Evolutionary conservation across 64 coral and sea anemone genomes (phyloP).

Genomic region (Actinia equina): DNA sequence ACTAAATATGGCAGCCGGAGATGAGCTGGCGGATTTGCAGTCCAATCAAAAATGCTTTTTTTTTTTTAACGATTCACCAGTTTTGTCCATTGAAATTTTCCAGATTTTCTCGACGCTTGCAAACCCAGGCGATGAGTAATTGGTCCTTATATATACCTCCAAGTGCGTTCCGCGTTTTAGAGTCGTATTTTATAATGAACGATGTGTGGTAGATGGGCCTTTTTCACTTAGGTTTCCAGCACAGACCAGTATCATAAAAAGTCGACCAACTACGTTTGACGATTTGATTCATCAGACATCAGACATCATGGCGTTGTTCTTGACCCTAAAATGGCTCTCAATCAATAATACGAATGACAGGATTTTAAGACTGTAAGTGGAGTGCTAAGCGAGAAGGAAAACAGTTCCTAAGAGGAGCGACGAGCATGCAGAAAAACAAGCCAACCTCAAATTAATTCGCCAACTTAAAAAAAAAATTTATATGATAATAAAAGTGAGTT

Average conservation of each 20-base stretch:
- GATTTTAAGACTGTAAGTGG: too few species aligned
- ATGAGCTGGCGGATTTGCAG: neutral
- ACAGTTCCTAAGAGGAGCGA: neutral
- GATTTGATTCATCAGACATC: neutral
- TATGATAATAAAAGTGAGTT: neutral
- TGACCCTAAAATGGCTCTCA: neutral
- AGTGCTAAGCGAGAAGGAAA: too few species aligned
- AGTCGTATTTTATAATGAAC: too few species aligned
- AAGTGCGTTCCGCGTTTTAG: too few species aligned
- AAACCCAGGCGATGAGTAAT: neutral
- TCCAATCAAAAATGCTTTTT: neutral
- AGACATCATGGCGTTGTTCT: neutral
- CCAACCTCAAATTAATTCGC: neutral
- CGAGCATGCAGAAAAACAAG: neutral
- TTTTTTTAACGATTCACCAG: neutral
- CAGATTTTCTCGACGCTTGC: neutral
- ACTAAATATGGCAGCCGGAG: neutral
- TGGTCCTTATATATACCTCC: neutral
- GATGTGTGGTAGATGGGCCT: too few species aligned
- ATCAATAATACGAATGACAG: neutral
- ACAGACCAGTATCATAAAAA: too few species aligned
- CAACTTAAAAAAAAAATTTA: neutral
- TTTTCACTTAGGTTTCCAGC: too few species aligned
- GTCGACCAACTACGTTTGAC: too few species aligned
- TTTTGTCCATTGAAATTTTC: neutral